A percentile compares a stretch with the other conserved stretches of the same genome.
Evolutionary conservation across 1,140 invertebrate genomes (phyloP).

Genomic region (Drosophila pseudoobscura): DNA sequence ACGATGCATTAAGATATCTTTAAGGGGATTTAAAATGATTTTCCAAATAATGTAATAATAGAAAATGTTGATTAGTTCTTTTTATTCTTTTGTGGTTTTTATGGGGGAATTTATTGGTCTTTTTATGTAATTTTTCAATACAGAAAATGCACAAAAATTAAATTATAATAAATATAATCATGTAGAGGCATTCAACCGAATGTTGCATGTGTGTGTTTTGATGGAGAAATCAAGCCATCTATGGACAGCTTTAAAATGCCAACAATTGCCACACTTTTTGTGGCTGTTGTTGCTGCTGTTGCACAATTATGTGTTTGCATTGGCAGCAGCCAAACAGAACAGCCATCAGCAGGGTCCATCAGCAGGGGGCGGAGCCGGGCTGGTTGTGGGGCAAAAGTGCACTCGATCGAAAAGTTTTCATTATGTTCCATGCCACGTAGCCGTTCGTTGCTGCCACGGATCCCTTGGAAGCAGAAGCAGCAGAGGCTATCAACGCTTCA

Average conservation of each 20-base stretch:
- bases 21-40: too few species aligned
- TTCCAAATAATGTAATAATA: too few species aligned
- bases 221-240: neutral
- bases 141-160: too few species aligned
- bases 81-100: too few species aligned
- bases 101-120: neutral
- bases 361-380: slow-evolving; percentile 1
- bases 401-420: slow-evolving; percentile 80
- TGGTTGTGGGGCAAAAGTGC: slow-evolving; percentile 57
- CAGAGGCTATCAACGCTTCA: slow-evolving; percentile 66
- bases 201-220: too few species aligned
- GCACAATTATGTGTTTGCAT: slow-evolving; percentile 60
- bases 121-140: neutral
- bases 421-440: slow-evolving; percentile 58
- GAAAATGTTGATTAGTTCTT: too few species aligned
- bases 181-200: too few species aligned
- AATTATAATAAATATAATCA: too few species aligned
- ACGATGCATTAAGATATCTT: too few species aligned
- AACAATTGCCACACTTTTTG: slow-evolving; percentile 56
- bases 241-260: slow-evolving; percentile 36
- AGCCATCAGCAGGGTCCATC: slow-evolving; percentile 10
- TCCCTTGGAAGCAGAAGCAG: neutral
- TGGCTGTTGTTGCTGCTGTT: slow-evolving; percentile 49
- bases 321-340: slow-evolving; percentile 17
- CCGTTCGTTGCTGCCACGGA: neutral